Base-by-base conservation (phyloP, 2,888 invertebrate species). In the Drosophila niveifrons region DNA sequence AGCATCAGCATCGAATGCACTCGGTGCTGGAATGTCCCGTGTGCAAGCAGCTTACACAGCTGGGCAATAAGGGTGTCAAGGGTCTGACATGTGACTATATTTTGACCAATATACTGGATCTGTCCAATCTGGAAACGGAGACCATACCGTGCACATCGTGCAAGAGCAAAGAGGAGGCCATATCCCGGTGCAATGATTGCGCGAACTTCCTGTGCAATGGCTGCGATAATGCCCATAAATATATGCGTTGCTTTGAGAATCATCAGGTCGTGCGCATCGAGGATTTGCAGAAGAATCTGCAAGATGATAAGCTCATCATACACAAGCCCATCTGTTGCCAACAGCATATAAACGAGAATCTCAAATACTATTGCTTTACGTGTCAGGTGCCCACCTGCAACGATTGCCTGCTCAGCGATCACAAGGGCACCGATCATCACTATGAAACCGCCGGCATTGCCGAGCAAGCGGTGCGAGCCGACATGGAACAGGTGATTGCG, bases 201-300 rank as follows among this genome's bases (percentile, higher is more conserved):
- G 97, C 97, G 90, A 97, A 97, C 92, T 97, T 98, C 91, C 94
- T 99, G 53, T 98, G 98, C 93, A 95, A 96, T 72, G 97, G 97
- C 91, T 99, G 98, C 93, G 97, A 98, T 89, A 97, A 97, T 43
- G 98, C 98, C 66, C 98, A 99, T 92, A 96, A 97, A 92, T 98
- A 96, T 91, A 98, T 98, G 98, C 95, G 98, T 80, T 98, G 98
- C 93, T 99, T 99, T 92, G 98, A 98, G 92, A 97, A 97, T 89
- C 98, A 99, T 92, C 95, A 96, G 92, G 98, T 98, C 41, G 95
- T 98, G 57, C 96, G 96, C 46, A 95, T 98, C 90, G 98, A 98
- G 88, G 97, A 97, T 81, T 94, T 98, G 91, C 95, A 96, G 87
- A 94, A 94, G 84, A 96, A 96, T 76, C 83, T 88, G 28, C 82